These are phyloP conservation scores for Sericinus montela DNA, from an alignment of 2,888 invertebrate genomes.

Conservation along the genomic window DNA sequence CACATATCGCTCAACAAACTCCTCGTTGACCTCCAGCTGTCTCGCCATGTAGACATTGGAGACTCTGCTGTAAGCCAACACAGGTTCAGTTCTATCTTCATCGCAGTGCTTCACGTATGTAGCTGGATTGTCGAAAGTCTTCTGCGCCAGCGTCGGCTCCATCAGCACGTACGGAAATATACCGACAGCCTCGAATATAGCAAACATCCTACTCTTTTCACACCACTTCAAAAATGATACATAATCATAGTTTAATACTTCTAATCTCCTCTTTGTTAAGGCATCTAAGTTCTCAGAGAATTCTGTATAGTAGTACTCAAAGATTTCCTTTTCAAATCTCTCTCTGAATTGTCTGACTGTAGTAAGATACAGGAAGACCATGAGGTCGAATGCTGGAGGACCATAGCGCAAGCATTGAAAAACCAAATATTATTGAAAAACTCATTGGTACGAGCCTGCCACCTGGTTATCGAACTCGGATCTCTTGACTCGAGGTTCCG, in stretches of 20 bases:
- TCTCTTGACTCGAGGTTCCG: too few species aligned
- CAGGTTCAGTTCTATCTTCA: constrained; percentile 32
- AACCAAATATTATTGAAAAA: constrained; percentile 53
- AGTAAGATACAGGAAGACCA: constrained; percentile 45
- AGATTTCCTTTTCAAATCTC: constrained; percentile 37
- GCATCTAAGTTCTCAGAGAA: constrained; percentile 39
- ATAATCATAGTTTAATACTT: constrained; percentile 27
- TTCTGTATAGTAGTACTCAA: constrained; percentile 41
- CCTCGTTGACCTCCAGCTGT: constrained; percentile 43
- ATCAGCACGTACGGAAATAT: constrained; percentile 39
- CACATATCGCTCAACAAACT: constrained; percentile 48
- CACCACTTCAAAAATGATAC: constrained; percentile 24
- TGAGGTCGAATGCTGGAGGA: constrained; percentile 60
- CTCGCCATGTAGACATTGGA: constrained; percentile 34
- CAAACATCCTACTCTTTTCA: constrained; percentile 27
- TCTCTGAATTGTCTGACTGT: constrained; percentile 46
- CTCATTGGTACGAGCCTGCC: too few species aligned
- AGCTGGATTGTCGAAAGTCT: constrained; percentile 31
- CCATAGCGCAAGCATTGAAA: constrained; percentile 57
- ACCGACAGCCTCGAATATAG: constrained; percentile 22
- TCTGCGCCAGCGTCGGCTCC: constrained; percentile 32
- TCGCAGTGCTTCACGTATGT: constrained; percentile 27
- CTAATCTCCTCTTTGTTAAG: constrained; percentile 34
- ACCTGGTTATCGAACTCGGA: too few species aligned
- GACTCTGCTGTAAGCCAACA: constrained; percentile 29